Base-by-base conservation (phyloP, 2,888 invertebrate genomes). In the Lutraria lutraria region DNA sequence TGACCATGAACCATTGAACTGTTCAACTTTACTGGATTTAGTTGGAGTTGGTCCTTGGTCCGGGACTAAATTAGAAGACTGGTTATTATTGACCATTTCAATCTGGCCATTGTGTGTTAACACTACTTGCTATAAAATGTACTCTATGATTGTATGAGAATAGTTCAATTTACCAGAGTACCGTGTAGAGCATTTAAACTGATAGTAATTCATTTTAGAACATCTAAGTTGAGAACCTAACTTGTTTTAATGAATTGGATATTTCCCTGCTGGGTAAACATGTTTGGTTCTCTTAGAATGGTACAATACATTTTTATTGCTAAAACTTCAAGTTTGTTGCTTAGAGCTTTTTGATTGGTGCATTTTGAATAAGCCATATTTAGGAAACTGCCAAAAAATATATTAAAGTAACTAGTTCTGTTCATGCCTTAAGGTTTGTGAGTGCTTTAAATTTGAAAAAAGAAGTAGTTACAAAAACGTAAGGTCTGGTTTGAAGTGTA, bases 211-310 rank as follows among this genome's bases (percentile, higher is more conserved):
- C 19, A 19, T 13, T 31, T 31, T 0, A 19, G 19, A 31, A 76
- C 16, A 3, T 31, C 31, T 76, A 19, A 76, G 76, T 34, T 76
- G 15, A 31, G 76, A 31, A 19, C 31, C 31, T 76, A 31, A 76
- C 29, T 43, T 76, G 29, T 31, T 31, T 3, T 76, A 76, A 76
- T 76, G 76, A 76, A 76, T 76, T 76, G 76, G 76, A 16, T 76
- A 76, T 13, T 31, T 76, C 0, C 16, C 76, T 19, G 29, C 4
- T 31, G 76, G 76, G 31, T 76, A 13, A 76, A 76, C 76, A 6
- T 76, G 16, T 76, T 10, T 76, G 76, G 76, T 34, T 31, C 8
- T 31, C 15, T 19, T 76, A 16, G 16, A 31, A 76, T 4, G 2
- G 31, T 76, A 76, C 25, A 16, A 10, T 25, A 31, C 76, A 16